phyloP scores from a whole-genome alignment of 2,113 vertebrate genomes.

The Hypomesus transpacificus region DNA sequence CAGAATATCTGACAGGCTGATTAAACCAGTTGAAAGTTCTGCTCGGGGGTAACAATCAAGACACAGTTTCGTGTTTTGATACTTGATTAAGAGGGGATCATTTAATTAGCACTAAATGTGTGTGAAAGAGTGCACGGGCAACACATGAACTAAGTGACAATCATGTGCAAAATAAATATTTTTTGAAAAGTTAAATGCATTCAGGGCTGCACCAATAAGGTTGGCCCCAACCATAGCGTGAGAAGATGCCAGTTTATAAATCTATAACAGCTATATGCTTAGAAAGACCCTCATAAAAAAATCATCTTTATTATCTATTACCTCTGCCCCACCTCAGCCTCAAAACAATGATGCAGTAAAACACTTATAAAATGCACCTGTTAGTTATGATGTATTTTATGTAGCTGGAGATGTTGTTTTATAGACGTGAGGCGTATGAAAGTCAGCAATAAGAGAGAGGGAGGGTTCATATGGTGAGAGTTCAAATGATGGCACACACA shows the following conservation, averaged over 20 bases:
- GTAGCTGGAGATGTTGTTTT: constrained; percentile 67
- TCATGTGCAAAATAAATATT: neutral
- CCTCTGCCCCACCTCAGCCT: constrained; percentile 30
- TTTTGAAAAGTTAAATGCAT: neutral
- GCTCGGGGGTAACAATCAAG: no score
- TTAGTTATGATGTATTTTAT: constrained; percentile 50
- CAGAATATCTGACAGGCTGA: neutral
- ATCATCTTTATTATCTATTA: constrained; percentile 56
- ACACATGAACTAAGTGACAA: neutral
- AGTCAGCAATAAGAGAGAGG: constrained; percentile 61
- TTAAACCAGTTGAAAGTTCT: neutral
- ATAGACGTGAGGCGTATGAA: constrained; percentile 66
- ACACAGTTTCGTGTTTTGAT: no score
- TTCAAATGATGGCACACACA: neutral
- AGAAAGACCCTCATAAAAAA: constrained; percentile 70
- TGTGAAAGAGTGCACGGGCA: no score
- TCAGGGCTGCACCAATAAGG: neutral
- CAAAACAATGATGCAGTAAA: constrained; percentile 76
- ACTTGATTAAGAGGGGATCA: no score
- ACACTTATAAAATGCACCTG: constrained; percentile 56
- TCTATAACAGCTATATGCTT: constrained; percentile 27
- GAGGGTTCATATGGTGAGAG: constrained; percentile 52
- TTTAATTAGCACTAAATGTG: no score
- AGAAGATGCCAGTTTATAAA: constrained; percentile 61
- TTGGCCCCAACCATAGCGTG: constrained; percentile 54